Evolutionary conservation across 2,797 vertebrate genomes (phyloP).

Genomic region (Thamnophis elegans): DNA sequence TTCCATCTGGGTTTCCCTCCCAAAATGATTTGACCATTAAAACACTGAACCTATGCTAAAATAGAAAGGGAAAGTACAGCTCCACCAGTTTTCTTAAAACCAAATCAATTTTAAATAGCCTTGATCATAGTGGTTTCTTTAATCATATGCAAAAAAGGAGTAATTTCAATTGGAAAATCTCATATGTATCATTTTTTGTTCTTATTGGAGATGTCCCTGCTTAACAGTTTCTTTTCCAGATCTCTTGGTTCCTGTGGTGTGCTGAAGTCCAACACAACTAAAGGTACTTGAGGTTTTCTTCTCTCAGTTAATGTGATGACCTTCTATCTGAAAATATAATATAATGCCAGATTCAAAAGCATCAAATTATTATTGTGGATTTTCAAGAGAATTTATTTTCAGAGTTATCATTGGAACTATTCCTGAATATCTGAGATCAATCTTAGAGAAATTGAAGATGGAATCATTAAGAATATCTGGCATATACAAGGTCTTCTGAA

Average conservation of each 20-base stretch:
- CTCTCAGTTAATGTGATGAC: no score
- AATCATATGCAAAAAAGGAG: neutral
- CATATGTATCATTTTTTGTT: neutral
- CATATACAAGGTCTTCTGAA: no score
- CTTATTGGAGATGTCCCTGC: neutral
- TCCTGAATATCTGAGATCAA: no score
- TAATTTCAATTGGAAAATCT: neutral
- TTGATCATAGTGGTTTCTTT: neutral
- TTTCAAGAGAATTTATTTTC: no score
- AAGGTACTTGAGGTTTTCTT: neutral
- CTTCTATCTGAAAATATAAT: no score
- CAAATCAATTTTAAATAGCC: neutral
- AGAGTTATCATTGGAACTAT: no score
- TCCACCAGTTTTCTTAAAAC: neutral
- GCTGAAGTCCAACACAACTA: neutral
- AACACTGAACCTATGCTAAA: neutral
- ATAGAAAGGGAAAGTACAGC: neutral
- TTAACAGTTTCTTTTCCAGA: neutral
- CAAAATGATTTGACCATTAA: neutral
- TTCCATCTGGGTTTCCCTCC: neutral
- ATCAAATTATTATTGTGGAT: no score
- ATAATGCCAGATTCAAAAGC: no score
- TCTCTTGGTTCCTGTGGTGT: neutral
- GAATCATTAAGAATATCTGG: no score
- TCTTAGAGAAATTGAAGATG: no score